phyloP scores from a whole-genome alignment of 2,797 vertebrate genomes.

The Spinus olivaceus region DNA sequence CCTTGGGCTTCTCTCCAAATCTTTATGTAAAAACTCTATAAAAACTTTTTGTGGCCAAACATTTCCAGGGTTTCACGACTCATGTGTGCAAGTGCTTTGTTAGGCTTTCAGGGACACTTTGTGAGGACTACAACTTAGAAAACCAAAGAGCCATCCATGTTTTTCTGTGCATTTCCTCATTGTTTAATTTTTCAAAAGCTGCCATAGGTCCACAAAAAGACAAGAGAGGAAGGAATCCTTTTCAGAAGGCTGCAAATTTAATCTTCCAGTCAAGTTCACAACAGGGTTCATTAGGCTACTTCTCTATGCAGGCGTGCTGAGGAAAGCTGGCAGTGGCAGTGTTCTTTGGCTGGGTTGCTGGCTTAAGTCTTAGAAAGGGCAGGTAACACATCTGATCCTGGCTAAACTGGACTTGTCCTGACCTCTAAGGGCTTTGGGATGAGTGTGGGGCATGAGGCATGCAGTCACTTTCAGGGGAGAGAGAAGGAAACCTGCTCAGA shows the following conservation, averaged over 20 bases:
- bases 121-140: neutral
- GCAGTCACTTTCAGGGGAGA: neutral
- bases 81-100: neutral
- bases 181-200: neutral
- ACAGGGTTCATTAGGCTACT: neutral
- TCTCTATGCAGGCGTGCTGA: neutral
- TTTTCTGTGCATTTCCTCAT: neutral
- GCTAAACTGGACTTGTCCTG: neutral
- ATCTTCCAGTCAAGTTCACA: neutral
- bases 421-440: neutral
- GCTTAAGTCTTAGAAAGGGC: neutral
- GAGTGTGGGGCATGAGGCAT: neutral
- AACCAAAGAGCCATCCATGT: neutral
- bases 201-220: accelerated
- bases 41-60: neutral
- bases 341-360: neutral
- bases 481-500: neutral
- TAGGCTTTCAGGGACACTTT: neutral
- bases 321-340: neutral
- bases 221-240: neutral
- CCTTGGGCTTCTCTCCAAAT: neutral
- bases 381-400: neutral
- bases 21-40: neutral
- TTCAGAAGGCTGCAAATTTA: neutral
- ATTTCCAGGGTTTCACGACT: neutral